Evolutionary conservation across 2,113 vertebrate species (phyloP).

Genomic region (Melanotaenia duboulayi): DNA sequence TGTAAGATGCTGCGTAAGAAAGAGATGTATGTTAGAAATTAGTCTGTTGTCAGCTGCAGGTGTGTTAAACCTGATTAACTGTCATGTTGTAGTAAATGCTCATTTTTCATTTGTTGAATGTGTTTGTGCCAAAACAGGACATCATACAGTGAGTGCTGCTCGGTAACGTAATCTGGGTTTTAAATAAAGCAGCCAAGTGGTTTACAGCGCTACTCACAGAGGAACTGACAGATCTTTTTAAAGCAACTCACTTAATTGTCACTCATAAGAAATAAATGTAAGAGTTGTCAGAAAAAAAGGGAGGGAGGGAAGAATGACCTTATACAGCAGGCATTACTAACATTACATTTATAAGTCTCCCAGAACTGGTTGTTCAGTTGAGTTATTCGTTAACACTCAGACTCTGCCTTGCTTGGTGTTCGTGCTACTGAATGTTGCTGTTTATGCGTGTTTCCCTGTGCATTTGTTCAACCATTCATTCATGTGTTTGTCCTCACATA

Average conservation of each 20-base stretch:
- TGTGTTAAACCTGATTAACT: slow-evolving; percentile 4
- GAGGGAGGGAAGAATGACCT: background rate
- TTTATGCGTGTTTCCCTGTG: background rate
- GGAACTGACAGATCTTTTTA: slow-evolving; percentile 29
- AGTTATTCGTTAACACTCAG: background rate
- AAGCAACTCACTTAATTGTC: slow-evolving; percentile 17
- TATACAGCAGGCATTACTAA: background rate
- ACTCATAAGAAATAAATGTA: slow-evolving; percentile 20
- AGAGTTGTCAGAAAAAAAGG: background rate
- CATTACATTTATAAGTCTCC: background rate
- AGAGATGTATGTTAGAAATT: slow-evolving; percentile 20
- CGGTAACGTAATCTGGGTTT: slow-evolving; percentile 6
- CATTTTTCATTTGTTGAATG: background rate
- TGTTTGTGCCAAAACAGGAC: slow-evolving; percentile 8
- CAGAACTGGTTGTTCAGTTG: background rate
- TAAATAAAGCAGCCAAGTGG: slow-evolving; percentile 36
- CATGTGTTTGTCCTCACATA: slow-evolving; percentile 54
- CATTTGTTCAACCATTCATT: slow-evolving; percentile 48
- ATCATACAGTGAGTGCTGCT: background rate
- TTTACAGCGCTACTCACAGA: slow-evolving; percentile 22
- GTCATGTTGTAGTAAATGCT: slow-evolving; percentile 6
- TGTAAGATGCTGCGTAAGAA: background rate
- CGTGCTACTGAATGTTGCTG: background rate
- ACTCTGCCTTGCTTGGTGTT: background rate
- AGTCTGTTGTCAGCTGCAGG: slow-evolving; percentile 21